Conservation (phyloP, 2,113 vertebrate genomes). For the Alosa alosa region DNA sequence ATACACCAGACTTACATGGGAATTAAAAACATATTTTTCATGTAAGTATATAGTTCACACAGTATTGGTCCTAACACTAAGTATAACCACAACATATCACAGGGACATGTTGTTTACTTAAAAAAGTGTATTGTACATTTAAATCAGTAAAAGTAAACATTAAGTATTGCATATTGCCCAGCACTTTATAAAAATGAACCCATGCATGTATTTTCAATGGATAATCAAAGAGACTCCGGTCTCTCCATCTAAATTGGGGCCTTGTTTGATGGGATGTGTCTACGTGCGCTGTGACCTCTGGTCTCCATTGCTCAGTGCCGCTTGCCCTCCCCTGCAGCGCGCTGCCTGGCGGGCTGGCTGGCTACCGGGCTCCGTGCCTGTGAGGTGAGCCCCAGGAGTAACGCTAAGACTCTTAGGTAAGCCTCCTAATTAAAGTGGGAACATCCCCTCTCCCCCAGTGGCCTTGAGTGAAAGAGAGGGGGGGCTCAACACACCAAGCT, state of each 20-base stretch:
- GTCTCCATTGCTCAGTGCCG: not conserved
- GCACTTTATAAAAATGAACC: not conserved
- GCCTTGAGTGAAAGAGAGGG: not conserved
- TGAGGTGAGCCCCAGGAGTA: constrained; percentile 33
- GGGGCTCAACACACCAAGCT: not conserved
- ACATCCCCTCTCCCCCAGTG: constrained; percentile 35
- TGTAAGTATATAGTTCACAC: not conserved
- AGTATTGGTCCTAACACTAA: not conserved
- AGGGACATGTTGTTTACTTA: too few species aligned
- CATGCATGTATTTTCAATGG: not conserved
- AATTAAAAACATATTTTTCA: not conserved
- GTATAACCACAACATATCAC: not conserved
- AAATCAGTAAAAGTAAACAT: too few species aligned
- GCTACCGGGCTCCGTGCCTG: constrained; percentile 9
- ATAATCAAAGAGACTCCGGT: not conserved
- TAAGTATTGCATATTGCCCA: not conserved
- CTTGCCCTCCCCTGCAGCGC: not conserved
- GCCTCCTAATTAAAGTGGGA: constrained; percentile 31
- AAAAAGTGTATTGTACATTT: too few species aligned
- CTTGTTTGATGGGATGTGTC: not conserved
- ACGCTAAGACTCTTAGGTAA: constrained; percentile 41
- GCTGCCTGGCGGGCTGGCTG: too few species aligned
- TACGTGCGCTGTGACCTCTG: not conserved
- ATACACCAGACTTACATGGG: not conserved
- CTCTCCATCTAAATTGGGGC: not conserved